Base-by-base conservation (phyloP, 2,888 invertebrate species). In the Desoria tigrina region DNA sequence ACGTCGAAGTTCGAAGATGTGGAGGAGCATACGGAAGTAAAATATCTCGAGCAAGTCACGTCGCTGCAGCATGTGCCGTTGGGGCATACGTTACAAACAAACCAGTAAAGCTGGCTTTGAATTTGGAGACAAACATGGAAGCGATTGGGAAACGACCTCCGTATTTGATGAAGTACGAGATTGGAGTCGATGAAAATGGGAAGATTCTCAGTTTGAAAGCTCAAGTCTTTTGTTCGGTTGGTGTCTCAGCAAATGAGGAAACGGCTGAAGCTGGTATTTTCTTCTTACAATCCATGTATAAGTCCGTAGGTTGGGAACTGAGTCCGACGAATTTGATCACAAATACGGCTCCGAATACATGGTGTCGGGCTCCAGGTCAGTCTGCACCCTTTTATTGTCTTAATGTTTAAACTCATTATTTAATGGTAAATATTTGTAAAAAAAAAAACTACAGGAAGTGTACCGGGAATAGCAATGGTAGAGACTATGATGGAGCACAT, bases 21-120 rank as follows among this genome's bases (percentile, higher is more conserved):
- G 94, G 94, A 2, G 94, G 94, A 11, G 89, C 82, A 0, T 94
- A 88, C 78, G 94, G 94, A 0, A 85, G 84, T 0, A 94, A 94
- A 80, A 85, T 90, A 53, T 83, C 85, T 0, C 83, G 90, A 3
- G 79, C 84, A 7, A 79, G 81, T n/a, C 81, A 84, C 14, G 78
- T 86, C 0, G 84, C 88, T 0, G 83, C 85, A 32, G 88, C 88
- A 0, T 86, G 88, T 64, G 87, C 90, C 0, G 77, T 94, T n/a
- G 91, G 87, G 0, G 86, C 89, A 0, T 79, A 85, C 68, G 83
- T 84, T 54, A 79, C 86, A 56, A 82, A 84, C 77, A 83, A 86
- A 56, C 90, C 92, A 0, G 87, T 89, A 0, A 84, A 90, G 24
- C 84, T 92, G 64, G 84, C 86, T 1, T 80, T 90, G 80, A 83